These are phyloP conservation scores for Lasioglossum leucozonium DNA, from an alignment of 2,888 invertebrate genomes.

Conservation along the genomic window DNA sequence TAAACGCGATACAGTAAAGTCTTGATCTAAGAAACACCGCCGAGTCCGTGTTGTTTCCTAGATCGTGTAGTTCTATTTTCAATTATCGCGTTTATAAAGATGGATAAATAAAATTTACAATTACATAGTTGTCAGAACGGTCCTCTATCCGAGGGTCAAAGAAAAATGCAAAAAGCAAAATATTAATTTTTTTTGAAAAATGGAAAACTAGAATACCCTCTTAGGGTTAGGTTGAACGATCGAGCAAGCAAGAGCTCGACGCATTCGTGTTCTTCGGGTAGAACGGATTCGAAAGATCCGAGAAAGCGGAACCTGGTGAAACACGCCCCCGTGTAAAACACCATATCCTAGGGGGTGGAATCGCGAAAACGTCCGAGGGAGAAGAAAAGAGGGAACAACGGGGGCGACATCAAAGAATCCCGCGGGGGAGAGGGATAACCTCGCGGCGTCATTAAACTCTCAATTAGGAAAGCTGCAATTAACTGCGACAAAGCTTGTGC, in stretches of 20 bases:
- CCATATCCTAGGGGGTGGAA: background rate
- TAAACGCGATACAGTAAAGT: too few species aligned
- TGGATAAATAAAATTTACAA: too few species aligned
- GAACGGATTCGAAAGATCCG: background rate
- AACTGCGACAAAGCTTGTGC: slow-evolving; percentile 55
- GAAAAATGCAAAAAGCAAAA: too few species aligned
- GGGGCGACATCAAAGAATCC: slow-evolving; percentile 60
- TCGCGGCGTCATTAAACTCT: slow-evolving; percentile 65
- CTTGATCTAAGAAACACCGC: too few species aligned
- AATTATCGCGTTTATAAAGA: too few species aligned
- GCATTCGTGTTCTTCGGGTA: background rate
- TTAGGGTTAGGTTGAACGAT: background rate
- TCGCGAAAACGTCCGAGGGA: slow-evolving; percentile 18
- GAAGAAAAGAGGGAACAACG: background rate
- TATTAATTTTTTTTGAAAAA: too few species aligned
- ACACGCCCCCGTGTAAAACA: background rate
- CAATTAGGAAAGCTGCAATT: slow-evolving; percentile 70
- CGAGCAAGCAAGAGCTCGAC: background rate
- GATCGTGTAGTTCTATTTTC: too few species aligned
- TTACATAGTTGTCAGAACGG: too few species aligned
- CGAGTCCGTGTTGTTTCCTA: too few species aligned
- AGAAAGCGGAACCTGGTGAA: background rate
- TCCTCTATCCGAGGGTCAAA: too few species aligned
- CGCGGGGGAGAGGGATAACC: slow-evolving; percentile 28
- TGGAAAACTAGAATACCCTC: too few species aligned